Evolutionary conservation across 2,797 vertebrate genomes (phyloP).

Genomic region (Hylomyscus alleni): DNA sequence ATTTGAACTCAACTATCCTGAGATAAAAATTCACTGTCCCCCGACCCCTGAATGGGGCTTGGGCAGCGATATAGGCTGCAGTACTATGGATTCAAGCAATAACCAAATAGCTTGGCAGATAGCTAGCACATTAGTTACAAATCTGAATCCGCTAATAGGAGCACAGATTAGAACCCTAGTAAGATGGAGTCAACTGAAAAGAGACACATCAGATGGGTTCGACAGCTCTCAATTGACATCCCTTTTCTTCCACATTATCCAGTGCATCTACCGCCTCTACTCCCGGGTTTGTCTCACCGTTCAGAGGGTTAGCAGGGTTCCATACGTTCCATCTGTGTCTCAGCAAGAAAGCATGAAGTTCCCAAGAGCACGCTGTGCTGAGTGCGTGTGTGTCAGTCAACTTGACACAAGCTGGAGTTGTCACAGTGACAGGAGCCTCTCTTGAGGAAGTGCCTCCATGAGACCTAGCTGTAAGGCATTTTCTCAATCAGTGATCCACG

Average conservation of each 20-base stretch:
- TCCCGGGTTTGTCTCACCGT: not conserved
- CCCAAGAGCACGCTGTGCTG: not conserved
- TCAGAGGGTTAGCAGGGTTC: not conserved
- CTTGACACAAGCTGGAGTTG: too few species aligned
- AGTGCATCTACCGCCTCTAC: not conserved
- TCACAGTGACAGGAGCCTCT: too few species aligned
- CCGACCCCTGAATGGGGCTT: too few species aligned
- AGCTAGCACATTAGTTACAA: not conserved
- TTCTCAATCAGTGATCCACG: too few species aligned
- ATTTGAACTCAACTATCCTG: too few species aligned
- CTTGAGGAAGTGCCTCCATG: too few species aligned
- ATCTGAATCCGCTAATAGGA: not conserved
- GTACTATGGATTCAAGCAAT: not conserved
- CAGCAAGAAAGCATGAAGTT: not conserved
- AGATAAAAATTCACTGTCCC: too few species aligned
- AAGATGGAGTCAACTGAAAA: conserved; percentile 6
- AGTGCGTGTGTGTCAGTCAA: too few species aligned
- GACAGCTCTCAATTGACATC: not conserved
- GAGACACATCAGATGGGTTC: not conserved
- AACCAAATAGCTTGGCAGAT: not conserved
- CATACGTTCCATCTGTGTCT: not conserved
- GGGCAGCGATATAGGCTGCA: too few species aligned
- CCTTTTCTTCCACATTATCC: not conserved
- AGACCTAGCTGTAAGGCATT: too few species aligned
- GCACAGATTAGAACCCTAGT: conserved; percentile 26